phyloP scores from a whole-genome alignment of 2,888 invertebrate species.

The Choristoneura rosaceana region DNA sequence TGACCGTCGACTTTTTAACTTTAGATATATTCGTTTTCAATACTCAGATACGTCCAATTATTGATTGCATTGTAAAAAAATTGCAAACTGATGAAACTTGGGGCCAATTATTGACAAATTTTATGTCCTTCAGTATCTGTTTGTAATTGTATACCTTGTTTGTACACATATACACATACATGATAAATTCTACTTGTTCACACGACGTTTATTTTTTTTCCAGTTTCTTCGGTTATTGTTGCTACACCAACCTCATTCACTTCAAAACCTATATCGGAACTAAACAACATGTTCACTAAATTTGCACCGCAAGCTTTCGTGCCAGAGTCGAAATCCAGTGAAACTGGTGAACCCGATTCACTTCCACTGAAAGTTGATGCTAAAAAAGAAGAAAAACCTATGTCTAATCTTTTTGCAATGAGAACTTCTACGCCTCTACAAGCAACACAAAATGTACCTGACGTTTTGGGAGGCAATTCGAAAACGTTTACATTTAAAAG shows the following conservation, averaged over 20 bases:
- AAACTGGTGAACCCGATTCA: conserved; percentile 70
- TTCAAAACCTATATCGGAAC: conserved; percentile 66
- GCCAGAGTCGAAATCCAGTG: conserved; percentile 60
- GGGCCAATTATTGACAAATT: background rate
- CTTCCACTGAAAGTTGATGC: conserved; percentile 57
- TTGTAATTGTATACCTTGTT: background rate
- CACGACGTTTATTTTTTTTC: conserved; percentile 14
- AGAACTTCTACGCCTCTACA: conserved; percentile 55
- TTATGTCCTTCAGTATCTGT: background rate
- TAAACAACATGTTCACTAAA: conserved; percentile 66
- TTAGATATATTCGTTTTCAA: too few relatives aligned
- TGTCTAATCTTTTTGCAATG: conserved; percentile 63
- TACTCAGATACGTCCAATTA: too few relatives aligned
- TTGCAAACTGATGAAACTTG: too few relatives aligned
- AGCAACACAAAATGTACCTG: conserved; percentile 55
- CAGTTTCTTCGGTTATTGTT: conserved; percentile 52
- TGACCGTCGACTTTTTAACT: too few relatives aligned
- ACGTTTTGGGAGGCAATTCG: conserved; percentile 18
- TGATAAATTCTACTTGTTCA: background rate
- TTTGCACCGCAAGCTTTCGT: conserved; percentile 56
- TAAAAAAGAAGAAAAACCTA: conserved; percentile 57
- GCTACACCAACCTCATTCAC: conserved; percentile 58
- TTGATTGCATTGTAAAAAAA: background rate
- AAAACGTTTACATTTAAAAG: conserved; percentile 58
- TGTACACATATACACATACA: background rate